Conservation (phyloP, 2,113 vertebrate genomes). For the Salvelinus namaycush region DNA sequence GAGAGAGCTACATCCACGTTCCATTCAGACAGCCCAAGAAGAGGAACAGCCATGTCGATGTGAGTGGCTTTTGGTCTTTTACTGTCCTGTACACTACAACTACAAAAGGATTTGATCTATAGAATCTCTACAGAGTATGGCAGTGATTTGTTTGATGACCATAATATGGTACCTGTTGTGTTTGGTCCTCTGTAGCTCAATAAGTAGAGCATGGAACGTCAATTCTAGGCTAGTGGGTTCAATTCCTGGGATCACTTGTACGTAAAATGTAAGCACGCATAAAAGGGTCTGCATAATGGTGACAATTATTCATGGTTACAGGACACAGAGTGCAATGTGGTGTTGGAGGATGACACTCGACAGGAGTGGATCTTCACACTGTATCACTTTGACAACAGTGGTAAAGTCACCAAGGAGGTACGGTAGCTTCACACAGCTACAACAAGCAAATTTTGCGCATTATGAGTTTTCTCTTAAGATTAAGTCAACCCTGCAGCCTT, state of each 20-base stretch:
- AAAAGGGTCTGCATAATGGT: no score
- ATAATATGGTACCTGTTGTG: background rate
- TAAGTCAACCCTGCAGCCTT: background rate
- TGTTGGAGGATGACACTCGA: slow-evolving; percentile 79
- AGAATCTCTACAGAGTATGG: background rate
- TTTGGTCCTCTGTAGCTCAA: background rate
- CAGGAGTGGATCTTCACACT: slow-evolving; percentile 92
- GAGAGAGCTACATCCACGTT: slow-evolving; percentile 4
- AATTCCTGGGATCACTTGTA: background rate
- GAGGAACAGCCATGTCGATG: slow-evolving; percentile 34
- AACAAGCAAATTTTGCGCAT: background rate
- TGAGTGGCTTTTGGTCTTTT: slow-evolving; percentile 30
- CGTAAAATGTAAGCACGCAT: no score
- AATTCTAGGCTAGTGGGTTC: background rate
- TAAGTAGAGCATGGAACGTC: background rate
- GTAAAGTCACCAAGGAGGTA: slow-evolving; percentile 87
- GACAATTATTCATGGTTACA: slow-evolving; percentile 49
- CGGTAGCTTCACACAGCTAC: slow-evolving; percentile 14
- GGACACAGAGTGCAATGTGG: slow-evolving; percentile 81
- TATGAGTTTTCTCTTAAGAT: background rate
- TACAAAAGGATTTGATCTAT: background rate
- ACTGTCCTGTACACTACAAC: background rate
- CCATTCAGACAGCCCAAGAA: slow-evolving; percentile 24
- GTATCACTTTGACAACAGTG: slow-evolving; percentile 88
- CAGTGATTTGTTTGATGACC: background rate